phyloP scores from a whole-genome alignment of 1,140 invertebrate genomes.

The Bombus superbus region DNA sequence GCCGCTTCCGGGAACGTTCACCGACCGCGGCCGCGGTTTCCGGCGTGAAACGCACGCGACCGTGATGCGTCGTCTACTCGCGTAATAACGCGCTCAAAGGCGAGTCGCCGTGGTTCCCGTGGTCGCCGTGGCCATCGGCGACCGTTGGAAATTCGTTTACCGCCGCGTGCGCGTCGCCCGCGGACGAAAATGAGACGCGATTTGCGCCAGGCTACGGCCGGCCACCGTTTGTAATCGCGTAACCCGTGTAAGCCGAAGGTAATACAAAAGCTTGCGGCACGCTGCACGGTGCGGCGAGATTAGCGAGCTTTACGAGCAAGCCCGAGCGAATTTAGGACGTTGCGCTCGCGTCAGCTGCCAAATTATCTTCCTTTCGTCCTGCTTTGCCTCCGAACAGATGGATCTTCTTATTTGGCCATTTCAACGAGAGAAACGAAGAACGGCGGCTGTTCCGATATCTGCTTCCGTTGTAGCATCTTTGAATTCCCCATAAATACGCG shows the following conservation, averaged over 20 bases:
- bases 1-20: slow-evolving; percentile 21
- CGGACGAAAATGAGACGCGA: not conserved
- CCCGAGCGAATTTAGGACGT: not conserved
- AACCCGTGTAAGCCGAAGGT: not conserved
- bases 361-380: too few relatives aligned
- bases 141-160: not conserved
- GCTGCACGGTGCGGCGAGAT: not conserved
- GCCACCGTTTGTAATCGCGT: not conserved
- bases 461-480: too few relatives aligned
- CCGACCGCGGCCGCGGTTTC: slow-evolving; percentile 33
- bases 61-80: slow-evolving; percentile 1
- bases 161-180: too few relatives aligned
- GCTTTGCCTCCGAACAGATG: too few relatives aligned
- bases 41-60: slow-evolving; percentile 19
- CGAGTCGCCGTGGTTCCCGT: not conserved
- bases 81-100: slow-evolving; percentile 25
- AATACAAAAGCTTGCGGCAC: too few relatives aligned
- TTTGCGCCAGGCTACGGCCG: not conserved
- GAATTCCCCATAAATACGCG: too few relatives aligned
- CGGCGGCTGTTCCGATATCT: too few relatives aligned
- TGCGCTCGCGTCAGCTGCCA: too few relatives aligned
- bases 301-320: not conserved
- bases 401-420: too few relatives aligned
- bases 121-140: not conserved
- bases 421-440: too few relatives aligned